A percentile compares a stretch with the other conserved stretches of the same genome.
Evolutionary conservation across 2,797 vertebrate genomes (phyloP).

Genomic region (Emydoidea blandingii): DNA sequence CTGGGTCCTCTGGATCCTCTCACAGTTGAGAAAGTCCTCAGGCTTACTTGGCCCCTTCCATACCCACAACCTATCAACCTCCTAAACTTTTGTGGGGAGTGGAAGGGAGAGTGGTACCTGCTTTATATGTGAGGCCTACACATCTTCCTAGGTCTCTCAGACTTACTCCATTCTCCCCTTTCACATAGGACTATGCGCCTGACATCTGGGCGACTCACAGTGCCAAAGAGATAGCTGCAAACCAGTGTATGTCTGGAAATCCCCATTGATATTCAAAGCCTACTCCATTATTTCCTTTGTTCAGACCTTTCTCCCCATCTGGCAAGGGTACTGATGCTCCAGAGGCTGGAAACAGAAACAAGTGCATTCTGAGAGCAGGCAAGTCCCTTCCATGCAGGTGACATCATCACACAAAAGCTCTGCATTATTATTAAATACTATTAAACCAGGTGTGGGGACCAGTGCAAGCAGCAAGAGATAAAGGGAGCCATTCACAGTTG

Average conservation of each 20-base stretch:
- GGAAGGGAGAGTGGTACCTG: background rate
- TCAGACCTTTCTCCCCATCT: background rate
- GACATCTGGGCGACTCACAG: background rate
- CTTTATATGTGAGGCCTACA: background rate
- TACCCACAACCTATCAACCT: accelerated
- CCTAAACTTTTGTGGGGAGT: background rate
- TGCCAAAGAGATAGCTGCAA: background rate
- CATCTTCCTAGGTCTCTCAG: background rate
- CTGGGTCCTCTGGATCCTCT: background rate
- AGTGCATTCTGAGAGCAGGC: background rate
- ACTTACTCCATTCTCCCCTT: background rate
- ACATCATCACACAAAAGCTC: background rate
- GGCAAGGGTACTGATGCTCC: background rate
- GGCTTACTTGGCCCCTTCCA: background rate
- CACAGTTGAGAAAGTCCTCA: background rate
- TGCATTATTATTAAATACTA: background rate
- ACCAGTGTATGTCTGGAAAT: background rate
- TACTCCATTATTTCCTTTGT: background rate
- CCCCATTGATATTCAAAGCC: background rate
- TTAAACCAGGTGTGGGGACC: background rate
- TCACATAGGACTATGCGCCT: background rate
- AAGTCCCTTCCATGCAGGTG: background rate
- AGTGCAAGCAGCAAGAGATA: background rate
- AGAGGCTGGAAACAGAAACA: background rate
- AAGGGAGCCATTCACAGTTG: background rate